A percentile compares a stretch with the other conserved stretches of the same genome.
Evolutionary conservation across 2,888 invertebrate species (phyloP).

Genomic region (Eurytoma adleriae): DNA sequence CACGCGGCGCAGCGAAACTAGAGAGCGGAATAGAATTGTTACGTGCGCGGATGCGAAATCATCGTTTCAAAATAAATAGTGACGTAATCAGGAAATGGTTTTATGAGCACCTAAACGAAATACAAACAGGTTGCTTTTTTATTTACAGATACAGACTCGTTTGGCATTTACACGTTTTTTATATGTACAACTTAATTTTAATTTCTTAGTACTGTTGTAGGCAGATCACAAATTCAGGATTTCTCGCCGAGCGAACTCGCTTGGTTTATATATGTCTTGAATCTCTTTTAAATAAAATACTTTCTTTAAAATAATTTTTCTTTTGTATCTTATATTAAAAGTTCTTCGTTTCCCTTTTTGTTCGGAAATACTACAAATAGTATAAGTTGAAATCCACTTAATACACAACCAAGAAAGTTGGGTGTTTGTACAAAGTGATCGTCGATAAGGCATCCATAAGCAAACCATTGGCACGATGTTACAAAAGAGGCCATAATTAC

Average conservation of each 20-base stretch:
- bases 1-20: too few species aligned
- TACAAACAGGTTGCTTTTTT: slow-evolving; percentile 11
- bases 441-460: slow-evolving; percentile 87
- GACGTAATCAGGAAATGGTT: too few species aligned
- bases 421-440: slow-evolving; percentile 89
- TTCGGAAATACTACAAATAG: slow-evolving; percentile 86
- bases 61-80: too few species aligned
- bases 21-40: too few species aligned
- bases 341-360: slow-evolving; percentile 65
- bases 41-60: too few species aligned
- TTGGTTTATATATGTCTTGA: slow-evolving; percentile 2
- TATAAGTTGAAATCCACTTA: slow-evolving; percentile 86
- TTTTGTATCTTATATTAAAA: slow-evolving; percentile 64
- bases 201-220: slow-evolving; percentile 5
- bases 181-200: slow-evolving; percentile 45
- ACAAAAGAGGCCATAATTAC: slow-evolving; percentile 90
- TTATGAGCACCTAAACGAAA: background rate
- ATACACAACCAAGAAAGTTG: slow-evolving; percentile 86
- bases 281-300: slow-evolving; percentile 31
- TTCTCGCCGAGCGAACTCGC: slow-evolving; percentile 8
- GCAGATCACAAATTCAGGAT: slow-evolving; percentile 52
- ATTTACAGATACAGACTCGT: slow-evolving; percentile 8
- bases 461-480: slow-evolving; percentile 89
- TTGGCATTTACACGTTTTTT: slow-evolving; percentile 36
- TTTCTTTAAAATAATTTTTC: slow-evolving; percentile 27